phyloP scores from a whole-genome alignment of 2,113 vertebrate genomes.

The Smithornis capensis region DNA sequence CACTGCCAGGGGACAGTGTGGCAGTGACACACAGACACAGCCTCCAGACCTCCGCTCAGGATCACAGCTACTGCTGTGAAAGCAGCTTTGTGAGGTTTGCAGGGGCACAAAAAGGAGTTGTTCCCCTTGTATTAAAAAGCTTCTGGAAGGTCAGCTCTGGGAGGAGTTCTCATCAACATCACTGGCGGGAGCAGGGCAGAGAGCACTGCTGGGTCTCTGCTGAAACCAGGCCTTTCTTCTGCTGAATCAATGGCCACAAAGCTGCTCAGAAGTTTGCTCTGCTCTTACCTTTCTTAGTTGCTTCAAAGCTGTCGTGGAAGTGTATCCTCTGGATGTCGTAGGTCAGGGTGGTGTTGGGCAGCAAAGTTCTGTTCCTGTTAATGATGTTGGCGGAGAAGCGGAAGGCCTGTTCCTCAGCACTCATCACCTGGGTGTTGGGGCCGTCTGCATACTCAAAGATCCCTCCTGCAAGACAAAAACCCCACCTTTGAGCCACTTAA shows the following conservation, averaged over 20 bases:
- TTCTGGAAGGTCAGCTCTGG: background rate
- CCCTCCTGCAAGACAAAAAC: conserved; percentile 82
- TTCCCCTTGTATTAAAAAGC: background rate
- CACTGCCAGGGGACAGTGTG: background rate
- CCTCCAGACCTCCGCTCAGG: background rate
- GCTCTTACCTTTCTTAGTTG: conserved; percentile 94
- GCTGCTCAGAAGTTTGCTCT: background rate
- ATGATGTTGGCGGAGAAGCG: conserved; percentile 98
- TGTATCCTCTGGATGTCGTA: conserved; percentile 99
- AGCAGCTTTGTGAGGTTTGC: background rate
- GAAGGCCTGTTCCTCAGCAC: conserved; percentile 95
- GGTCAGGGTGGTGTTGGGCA: conserved; percentile 97
- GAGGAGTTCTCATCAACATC: background rate
- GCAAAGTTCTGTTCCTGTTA: conserved; percentile 94
- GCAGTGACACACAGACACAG: background rate
- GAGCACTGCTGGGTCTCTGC: background rate
- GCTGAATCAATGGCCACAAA: background rate
- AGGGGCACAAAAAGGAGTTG: background rate
- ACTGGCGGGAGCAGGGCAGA: background rate
- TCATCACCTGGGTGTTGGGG: conserved; percentile 88
- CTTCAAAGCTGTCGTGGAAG: conserved; percentile 99
- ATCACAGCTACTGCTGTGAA: background rate
- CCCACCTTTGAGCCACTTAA: background rate
- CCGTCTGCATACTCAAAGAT: conserved; percentile 96
- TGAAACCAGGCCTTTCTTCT: background rate